Percentiles rank a stretch among this genome's conserved stretches.
phyloP scores from a whole-genome alignment of 2,113 vertebrate genomes.

The Verasper variegatus region DNA sequence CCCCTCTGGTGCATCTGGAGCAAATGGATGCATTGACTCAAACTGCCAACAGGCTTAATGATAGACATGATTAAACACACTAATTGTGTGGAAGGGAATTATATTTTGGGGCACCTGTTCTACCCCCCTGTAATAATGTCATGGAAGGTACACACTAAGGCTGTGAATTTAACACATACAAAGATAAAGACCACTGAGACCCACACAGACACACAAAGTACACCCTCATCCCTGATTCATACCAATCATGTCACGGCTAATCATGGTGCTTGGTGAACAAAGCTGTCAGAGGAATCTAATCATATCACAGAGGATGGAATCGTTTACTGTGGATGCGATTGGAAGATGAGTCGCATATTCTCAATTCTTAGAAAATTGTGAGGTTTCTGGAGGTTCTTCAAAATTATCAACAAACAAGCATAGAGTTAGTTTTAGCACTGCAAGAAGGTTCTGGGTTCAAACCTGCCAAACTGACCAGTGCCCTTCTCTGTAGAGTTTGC shows the following conservation, averaged over 20 bases:
- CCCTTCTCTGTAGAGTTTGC: too few species aligned
- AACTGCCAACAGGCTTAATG: conserved; percentile 90
- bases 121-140: conserved; percentile 43
- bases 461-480: too few species aligned
- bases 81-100: conserved; percentile 86
- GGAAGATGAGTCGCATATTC: conserved; percentile 46
- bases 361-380: conserved; percentile 1
- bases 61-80: conserved; percentile 95
- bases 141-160: conserved; percentile 31
- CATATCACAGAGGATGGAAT: conserved; percentile 66
- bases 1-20: conserved; percentile 85
- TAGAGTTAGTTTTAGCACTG: too few species aligned
- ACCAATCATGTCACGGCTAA: conserved; percentile 64
- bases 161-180: conserved; percentile 7
- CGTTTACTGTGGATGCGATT: conserved; percentile 52
- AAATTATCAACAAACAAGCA: too few species aligned
- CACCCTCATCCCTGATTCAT: conserved; percentile 55
- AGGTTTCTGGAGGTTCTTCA: too few species aligned
- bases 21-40: conserved; percentile 86
- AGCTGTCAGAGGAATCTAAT: conserved; percentile 71
- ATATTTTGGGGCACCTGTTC: conserved; percentile 60
- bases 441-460: too few species aligned
- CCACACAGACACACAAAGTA: conserved; percentile 28
- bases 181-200: neutral
- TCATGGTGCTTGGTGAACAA: conserved; percentile 68